phyloP scores from a whole-genome alignment of 1,140 invertebrate genomes.

The Trachymyrmex cornetzi region DNA sequence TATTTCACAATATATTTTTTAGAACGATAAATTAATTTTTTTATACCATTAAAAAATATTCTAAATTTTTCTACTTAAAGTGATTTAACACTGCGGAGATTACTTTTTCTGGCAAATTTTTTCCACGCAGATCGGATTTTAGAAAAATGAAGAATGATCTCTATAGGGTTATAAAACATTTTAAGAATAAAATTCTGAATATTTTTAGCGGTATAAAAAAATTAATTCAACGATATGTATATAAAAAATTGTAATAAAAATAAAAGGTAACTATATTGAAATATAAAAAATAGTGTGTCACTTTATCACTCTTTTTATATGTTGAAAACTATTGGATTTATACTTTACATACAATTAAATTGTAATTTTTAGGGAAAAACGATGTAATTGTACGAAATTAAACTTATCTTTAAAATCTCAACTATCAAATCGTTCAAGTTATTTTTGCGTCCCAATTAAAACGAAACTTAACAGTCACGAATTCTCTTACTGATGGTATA shows the following conservation, averaged over 20 bases:
- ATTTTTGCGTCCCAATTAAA: conserved; percentile 41
- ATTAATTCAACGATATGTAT: background rate
- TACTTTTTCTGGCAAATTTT: background rate
- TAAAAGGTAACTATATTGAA: background rate
- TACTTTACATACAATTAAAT: background rate
- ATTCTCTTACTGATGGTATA: conserved; percentile 1
- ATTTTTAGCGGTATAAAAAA: background rate
- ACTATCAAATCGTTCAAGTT: conserved; percentile 12
- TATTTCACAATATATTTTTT: background rate
- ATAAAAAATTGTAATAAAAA: background rate
- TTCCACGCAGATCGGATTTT: background rate
- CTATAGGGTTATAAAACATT: background rate
- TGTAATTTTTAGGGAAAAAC: background rate
- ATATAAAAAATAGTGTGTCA: background rate
- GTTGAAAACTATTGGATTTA: background rate
- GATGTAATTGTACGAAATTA: background rate
- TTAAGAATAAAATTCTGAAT: background rate
- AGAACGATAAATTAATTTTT: background rate
- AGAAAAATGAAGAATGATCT: background rate
- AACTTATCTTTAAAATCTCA: background rate
- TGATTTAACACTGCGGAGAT: background rate
- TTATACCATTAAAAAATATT: background rate
- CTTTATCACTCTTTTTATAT: background rate
- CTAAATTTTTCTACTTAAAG: background rate
- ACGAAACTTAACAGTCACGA: conserved; percentile 67